These are phyloP conservation scores for Sesamia inferens DNA, from an alignment of 2,888 invertebrate genomes.

Conservation along the genomic window DNA sequence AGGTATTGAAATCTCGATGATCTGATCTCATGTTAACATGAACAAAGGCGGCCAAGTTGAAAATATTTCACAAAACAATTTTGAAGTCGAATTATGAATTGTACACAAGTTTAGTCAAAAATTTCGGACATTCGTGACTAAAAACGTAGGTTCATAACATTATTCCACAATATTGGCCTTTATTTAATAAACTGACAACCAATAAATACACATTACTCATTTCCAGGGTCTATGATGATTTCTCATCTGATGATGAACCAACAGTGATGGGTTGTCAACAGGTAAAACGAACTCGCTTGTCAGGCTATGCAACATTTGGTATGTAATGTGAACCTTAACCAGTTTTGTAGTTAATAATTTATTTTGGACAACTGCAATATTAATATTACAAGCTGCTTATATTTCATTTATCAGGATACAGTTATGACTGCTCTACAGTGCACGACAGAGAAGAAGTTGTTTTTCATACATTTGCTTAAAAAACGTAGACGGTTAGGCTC, in stretches of 20 bases:
- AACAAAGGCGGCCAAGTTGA: constrained; percentile 6
- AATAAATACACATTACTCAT: constrained; percentile 6
- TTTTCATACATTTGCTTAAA: no score
- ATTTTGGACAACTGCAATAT: no score
- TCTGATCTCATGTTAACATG: constrained; percentile 82
- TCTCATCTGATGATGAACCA: constrained; percentile 81
- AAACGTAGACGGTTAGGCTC: no score
- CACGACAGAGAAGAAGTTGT: no score
- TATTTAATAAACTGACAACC: background rate
- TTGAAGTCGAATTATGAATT: background rate
- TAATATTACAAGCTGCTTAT: no score
- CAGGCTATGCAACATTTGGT: constrained; percentile 81
- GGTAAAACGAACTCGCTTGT: constrained; percentile 73
- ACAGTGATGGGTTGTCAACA: constrained; percentile 80
- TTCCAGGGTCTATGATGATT: constrained; percentile 83
- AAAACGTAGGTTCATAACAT: constrained; percentile 72
- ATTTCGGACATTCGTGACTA: background rate
- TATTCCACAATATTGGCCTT: background rate
- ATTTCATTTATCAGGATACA: no score
- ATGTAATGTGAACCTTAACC: constrained; percentile 28
- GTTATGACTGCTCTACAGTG: no score
- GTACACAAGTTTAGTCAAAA: background rate
- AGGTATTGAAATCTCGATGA: constrained; percentile 82
- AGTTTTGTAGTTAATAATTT: no score
- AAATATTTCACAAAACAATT: background rate